Evolutionary conservation across 2,797 vertebrate species (phyloP), one percentile per base, ranked within the genome.

Genomic region (Cryptoblepharus egeriae): DNA sequence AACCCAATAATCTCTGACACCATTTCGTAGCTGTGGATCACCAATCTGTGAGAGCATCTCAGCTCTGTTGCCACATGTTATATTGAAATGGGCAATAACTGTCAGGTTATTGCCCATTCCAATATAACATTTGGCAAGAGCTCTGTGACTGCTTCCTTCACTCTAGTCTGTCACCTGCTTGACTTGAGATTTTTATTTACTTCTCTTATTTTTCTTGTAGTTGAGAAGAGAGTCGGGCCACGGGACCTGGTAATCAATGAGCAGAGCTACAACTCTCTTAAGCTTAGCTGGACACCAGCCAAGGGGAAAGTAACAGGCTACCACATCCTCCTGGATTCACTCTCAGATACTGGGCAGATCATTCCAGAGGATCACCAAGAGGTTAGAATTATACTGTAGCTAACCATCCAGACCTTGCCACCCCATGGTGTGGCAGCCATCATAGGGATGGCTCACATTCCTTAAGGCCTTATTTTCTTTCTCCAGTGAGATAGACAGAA

Each of bases 241-340:
- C 94, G 63, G 88, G 97, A 97, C 90, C 88, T 98, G 78, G 95
- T 92, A 22, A 91, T 97, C 32, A 97, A 94, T 1, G 96, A 97
- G 74, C 72, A 94, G 77, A 94, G 91, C 75, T 95, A 97, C 95
- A 96, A 92, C 89, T 97, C 97, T 1, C 86, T 98, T 89, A 90
- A 95, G 80, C 95, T 98, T 85, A 96, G 95, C 0, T 98, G 98
- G 98, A 95, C 92, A 77, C 95, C 95, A 28, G 97, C 97, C 67
- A 97, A 96, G 0, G 97, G 98, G 28, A 96, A 93, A 18, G 96
- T 98, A 77, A 95, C 88, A 0, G 96, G 96, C 7, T 97, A 98
- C 88, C 94, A 67, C 11, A 90, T 98, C 82, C 92, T 93, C 20
- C 90, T 97, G 67, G 93, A 91, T 20, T 96, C 96, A 39, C 78